Conservation (phyloP, 2,797 vertebrate genomes). For the Enteromius mattozi region DNA sequence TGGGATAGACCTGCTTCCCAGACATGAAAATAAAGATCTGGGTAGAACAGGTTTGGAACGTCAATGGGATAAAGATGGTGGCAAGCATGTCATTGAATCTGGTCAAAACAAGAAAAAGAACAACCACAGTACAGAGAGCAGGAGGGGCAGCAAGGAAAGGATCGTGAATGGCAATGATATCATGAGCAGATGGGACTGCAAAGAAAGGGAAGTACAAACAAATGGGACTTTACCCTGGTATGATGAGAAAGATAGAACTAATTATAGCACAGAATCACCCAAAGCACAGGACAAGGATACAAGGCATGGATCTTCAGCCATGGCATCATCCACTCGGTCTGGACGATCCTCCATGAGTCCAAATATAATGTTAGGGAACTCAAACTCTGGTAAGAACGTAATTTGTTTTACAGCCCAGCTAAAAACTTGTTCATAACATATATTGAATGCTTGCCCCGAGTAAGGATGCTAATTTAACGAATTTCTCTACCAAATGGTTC, state of each 20-base stretch:
- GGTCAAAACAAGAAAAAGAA: slow-evolving; percentile 72
- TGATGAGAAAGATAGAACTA: slow-evolving; percentile 86
- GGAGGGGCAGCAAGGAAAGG: slow-evolving; percentile 76
- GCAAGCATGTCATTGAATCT: slow-evolving; percentile 76
- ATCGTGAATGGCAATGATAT: slow-evolving; percentile 68
- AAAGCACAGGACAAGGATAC: slow-evolving; percentile 96
- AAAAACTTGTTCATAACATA: background rate
- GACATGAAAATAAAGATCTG: slow-evolving; percentile 75
- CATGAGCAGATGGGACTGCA: slow-evolving; percentile 78
- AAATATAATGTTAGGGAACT: slow-evolving; percentile 83
- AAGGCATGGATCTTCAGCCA: slow-evolving; percentile 82
- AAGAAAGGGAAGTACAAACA: slow-evolving; percentile 85
- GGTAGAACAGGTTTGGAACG: slow-evolving; percentile 69
- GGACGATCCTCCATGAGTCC: slow-evolving; percentile 90
- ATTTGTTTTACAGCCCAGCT: background rate
- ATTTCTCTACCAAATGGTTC: background rate
- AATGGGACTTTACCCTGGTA: slow-evolving; percentile 87
- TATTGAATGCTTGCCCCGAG: background rate
- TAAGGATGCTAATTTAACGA: background rate
- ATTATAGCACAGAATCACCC: slow-evolving; percentile 82
- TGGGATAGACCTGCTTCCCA: slow-evolving; percentile 65
- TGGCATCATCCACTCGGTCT: slow-evolving; percentile 85
- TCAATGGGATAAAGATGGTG: slow-evolving; percentile 74
- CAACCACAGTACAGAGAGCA: slow-evolving; percentile 53
- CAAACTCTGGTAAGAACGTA: slow-evolving; percentile 83